Conservation (phyloP, 92 coral and sea anemone species). For the Phenganax subtilis region DNA sequence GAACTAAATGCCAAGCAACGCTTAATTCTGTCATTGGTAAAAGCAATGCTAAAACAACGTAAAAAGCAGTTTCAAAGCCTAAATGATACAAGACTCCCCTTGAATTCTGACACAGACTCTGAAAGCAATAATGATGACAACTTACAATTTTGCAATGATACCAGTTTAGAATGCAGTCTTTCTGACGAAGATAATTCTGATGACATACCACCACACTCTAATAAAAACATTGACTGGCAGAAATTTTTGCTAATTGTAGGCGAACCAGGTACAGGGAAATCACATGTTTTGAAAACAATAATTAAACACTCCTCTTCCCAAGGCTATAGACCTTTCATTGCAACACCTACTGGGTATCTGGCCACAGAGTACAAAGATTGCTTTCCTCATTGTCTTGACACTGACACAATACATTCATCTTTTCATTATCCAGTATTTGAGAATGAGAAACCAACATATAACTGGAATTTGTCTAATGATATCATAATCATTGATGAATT, state of each 20-base stretch:
- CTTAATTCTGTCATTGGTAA: no score
- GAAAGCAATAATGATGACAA: not conserved
- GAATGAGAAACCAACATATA: no score
- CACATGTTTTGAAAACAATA: not conserved
- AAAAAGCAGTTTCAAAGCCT: not conserved
- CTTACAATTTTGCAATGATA: no score
- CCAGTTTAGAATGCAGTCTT: no score
- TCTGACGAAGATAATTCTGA: no score
- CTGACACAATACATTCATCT: constrained; percentile 18
- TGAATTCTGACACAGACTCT: not conserved
- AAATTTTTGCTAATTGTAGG: constrained; percentile 27
- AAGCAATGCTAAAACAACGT: not conserved
- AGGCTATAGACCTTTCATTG: not conserved
- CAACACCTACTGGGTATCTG: constrained; percentile 14
- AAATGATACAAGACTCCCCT: no score
- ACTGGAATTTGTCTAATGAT: no score
- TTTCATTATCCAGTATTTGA: no score
- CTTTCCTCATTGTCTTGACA: not conserved
- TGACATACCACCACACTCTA: not conserved
- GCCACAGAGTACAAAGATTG: constrained; percentile 14
- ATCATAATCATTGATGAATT: no score
- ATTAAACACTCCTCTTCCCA: not conserved
- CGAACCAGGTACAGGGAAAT: constrained; percentile 22
- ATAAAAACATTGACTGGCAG: not conserved
- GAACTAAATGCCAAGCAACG: no score